These are phyloP conservation scores for Hylaeus volcanicus DNA, from an alignment of 1,140 invertebrate genomes.

Conservation along the genomic window DNA sequence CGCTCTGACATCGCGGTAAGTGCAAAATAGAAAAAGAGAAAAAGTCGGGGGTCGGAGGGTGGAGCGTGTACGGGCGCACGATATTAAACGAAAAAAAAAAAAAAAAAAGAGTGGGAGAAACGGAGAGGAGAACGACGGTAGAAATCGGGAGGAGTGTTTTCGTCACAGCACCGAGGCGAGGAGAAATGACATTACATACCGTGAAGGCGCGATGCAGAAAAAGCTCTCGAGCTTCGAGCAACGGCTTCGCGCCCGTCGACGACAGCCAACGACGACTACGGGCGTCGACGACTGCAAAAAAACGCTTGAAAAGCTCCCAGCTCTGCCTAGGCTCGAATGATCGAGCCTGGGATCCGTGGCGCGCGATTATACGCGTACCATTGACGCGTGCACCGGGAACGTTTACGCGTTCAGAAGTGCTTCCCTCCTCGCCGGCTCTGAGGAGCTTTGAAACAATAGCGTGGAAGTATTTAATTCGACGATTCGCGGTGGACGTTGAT, in stretches of 20 bases:
- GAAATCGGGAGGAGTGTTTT: constrained; percentile 49
- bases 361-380: constrained; percentile 58
- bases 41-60: constrained; percentile 15
- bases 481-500: background rate
- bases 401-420: constrained; percentile 49
- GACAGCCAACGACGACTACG: constrained; percentile 51
- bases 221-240: constrained; percentile 69
- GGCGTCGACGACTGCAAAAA: constrained; percentile 50
- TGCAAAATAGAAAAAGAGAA: constrained; percentile 46
- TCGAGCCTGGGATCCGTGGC: constrained; percentile 31
- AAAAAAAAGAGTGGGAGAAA: no score
- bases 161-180: constrained; percentile 59
- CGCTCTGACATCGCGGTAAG: constrained; percentile 46
- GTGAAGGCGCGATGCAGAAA: constrained; percentile 73
- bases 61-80: constrained; percentile 11
- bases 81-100: constrained; percentile 40
- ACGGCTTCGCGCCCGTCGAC: constrained; percentile 62
- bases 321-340: constrained; percentile 30
- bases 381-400: constrained; percentile 49
- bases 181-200: constrained; percentile 70
- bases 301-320: constrained; percentile 48
- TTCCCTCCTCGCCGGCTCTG: background rate
- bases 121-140: background rate
- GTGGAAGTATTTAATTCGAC: background rate
- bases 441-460: constrained; percentile 7